Conservation (phyloP, 53 echinoderm and acorn worm species). For the Apostichopus leukothele region DNA sequence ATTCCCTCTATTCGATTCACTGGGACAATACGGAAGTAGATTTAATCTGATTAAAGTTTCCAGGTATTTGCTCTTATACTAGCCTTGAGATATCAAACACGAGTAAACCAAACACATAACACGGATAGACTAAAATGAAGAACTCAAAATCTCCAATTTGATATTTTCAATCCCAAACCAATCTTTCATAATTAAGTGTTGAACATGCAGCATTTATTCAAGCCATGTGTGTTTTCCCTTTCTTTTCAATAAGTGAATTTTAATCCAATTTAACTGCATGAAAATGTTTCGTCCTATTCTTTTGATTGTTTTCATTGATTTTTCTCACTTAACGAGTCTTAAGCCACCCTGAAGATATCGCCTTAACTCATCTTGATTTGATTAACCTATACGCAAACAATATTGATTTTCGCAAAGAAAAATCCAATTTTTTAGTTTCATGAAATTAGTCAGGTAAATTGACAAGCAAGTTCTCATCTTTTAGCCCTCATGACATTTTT, state of each 20-base stretch:
- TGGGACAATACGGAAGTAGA: no score
- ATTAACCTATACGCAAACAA: background rate
- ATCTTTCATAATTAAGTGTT: background rate
- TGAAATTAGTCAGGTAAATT: background rate
- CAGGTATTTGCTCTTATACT: no score
- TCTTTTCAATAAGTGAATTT: background rate
- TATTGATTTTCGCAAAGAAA: background rate
- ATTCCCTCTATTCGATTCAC: no score
- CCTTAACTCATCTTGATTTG: background rate
- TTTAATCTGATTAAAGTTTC: no score
- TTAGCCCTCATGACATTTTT: background rate
- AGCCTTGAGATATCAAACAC: no score
- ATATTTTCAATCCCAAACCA: background rate
- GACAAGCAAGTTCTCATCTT: background rate
- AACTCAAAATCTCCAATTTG: no score
- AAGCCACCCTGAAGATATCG: background rate
- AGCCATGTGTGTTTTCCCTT: background rate
- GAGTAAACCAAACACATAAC: no score
- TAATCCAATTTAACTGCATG: background rate
- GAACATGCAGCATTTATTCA: background rate
- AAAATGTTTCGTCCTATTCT: background rate
- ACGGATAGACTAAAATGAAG: no score
- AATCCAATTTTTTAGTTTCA: background rate
- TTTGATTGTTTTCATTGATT: background rate
- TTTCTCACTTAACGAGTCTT: background rate